Evolutionary conservation across 1,140 invertebrate genomes (phyloP), one percentile per base, ranked within the genome.

Genomic region (Drosophila orena): DNA sequence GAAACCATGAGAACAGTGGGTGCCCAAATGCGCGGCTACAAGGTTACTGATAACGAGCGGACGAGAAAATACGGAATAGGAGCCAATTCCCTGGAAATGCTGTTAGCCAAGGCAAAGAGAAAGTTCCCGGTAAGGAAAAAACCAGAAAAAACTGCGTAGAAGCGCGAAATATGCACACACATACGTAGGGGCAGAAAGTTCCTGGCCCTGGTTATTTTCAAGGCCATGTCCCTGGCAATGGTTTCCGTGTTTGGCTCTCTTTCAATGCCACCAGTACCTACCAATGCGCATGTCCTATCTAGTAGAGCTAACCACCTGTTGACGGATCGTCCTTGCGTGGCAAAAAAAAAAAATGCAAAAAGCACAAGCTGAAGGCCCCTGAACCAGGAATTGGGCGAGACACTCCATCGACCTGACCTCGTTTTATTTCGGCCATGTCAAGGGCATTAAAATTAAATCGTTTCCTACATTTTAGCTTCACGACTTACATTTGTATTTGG

Each of bases 21-120:
- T 38, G 59, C 55, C 40, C 74, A 79, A 83, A 94, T 95, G 90
- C 95, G 94, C 90, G 96, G 96, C 53, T 96, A 94, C 79, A 96
- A 96, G 93, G 94, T 96, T 24, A 95, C 95, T 5, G 94, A 96
- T 86, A 94, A 94, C 20, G 81, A 92, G 15, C 93, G 95, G 44
- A 93, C 93, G 10, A 93, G 94, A 68, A 95, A 95, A 93, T 94
- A 95, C 75, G 95, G 95, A 20, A 93, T 96, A 7, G 95, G 95
- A 20, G 95, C 95, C 53, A 93, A 94, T 80, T 94, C 93, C 73
- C 84, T 96, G 30, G 76, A 93, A 57, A 95, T 95, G 86, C 85
- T 96, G 20, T 93, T 94, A 43, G 89, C 93, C 56, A 96, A 96
- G 92, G 95, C 95, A 10, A 94, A 94, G 56, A 89, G 91, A 52